Base-by-base conservation (phyloP, 2,113 vertebrate species). In the Xiphias gladius region DNA sequence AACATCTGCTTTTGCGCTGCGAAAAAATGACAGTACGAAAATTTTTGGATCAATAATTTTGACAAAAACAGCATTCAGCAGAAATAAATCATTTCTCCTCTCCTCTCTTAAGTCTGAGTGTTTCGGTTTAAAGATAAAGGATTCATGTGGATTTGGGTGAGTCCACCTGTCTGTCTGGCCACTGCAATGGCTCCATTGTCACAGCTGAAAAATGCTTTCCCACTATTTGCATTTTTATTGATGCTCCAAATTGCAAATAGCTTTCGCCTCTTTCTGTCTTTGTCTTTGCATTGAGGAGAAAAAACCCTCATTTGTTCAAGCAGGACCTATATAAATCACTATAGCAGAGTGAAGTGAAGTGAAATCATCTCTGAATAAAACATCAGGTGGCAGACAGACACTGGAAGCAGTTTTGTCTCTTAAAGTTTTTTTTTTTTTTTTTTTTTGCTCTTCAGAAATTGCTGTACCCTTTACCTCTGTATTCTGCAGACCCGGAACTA, bases 171-270 rank as follows among this genome's bases (percentile, higher is more conserved):
- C 84, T 75, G 85, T 90, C 86, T 55, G 35, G 79, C 28, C 10
- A 41, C 67, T 17, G 73, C 84, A 77, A 77, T 59, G 65, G 83
- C 87, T 85, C 79, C 81, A 82, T 88, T 90, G 85, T 93, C 87
- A 90, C 65, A 24, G 85, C 64, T 84, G 90, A 91, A 89, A 92
- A 92, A 92, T 76, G 65, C 83, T 86, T 83, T 86, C 65, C 73
- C 76, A 61, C 84, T 82, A 93, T 94, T 93, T 92, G 91, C 93
- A 94, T 94, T 94, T 93, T 94, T 94, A 95, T 94, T 94, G 91
- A 90, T 89, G 91, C 81, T 87, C 86, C 90, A 93, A 93, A 95
- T 90, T 93, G 89, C 83, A 88, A 86, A 85, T 85, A 80, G 73
- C 86, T 89, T 86, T 85, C 81, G 73, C 80, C 80, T 90, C 73